Conservation (phyloP, 2,797 vertebrate species). For the Myotis daubentonii region DNA sequence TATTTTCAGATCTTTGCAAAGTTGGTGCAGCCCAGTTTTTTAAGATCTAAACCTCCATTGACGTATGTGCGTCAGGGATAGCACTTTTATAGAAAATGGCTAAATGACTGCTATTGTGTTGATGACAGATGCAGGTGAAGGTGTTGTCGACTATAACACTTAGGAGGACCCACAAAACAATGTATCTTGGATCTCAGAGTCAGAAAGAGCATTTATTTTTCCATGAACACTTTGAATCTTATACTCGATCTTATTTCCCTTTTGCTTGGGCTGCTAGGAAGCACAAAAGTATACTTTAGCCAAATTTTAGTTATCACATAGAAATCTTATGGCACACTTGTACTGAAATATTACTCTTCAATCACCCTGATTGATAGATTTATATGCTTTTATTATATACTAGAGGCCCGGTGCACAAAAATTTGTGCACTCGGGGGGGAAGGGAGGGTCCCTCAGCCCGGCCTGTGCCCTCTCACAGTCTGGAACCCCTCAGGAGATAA, state of each 20-base stretch:
- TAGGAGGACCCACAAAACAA: not conserved
- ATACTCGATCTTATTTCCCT: not conserved
- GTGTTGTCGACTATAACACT: not conserved
- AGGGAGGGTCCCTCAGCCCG: too few relatives aligned
- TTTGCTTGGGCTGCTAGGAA: conserved; percentile 22
- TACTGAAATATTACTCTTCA: not conserved
- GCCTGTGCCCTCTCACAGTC: too few relatives aligned
- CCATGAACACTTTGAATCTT: not conserved
- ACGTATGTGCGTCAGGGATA: not conserved
- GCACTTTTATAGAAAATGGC: not conserved
- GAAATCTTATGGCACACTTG: not conserved
- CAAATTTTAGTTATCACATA: not conserved
- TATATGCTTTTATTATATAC: not conserved
- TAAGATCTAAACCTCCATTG: not conserved
- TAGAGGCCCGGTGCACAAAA: too few relatives aligned
- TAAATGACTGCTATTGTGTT: not conserved
- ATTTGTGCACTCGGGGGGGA: too few relatives aligned
- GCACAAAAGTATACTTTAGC: not conserved
- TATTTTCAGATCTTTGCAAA: not conserved
- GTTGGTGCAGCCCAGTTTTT: not conserved
- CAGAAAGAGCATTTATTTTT: not conserved
- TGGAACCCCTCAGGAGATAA: too few relatives aligned
- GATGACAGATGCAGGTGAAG: not conserved
- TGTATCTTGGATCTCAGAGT: not conserved
- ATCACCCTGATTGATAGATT: not conserved